Base-by-base conservation (phyloP, 2,888 invertebrate species). In the Seladonia tumulorum region DNA sequence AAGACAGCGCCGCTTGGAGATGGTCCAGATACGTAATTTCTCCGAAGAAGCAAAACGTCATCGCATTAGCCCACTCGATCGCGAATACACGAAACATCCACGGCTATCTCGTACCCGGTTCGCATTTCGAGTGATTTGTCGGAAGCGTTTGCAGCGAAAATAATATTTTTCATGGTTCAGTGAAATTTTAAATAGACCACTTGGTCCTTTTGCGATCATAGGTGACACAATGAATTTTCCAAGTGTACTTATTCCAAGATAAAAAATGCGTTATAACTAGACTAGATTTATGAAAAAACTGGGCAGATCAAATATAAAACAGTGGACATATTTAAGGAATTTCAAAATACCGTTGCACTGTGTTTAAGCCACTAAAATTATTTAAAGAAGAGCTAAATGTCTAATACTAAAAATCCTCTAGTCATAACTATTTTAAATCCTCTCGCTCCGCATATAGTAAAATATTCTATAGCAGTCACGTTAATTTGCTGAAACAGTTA, bases 1-100 rank as follows among this genome's bases (percentile, higher is more conserved):
- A 49, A 57, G 45, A 49, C 49, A 76, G 18, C 10, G 63, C 39
- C 73, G 47, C n/a, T 66, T 45, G 63, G 47, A 63, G 72, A 2
- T 72, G 57, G 35, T 66, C 53, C 72, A 76, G 16, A n/a, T 29
- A 45, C 22, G 66, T 76, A 57, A 81, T 66, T 81, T 63, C 53
- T 76, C 60, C 53, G 25, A 82, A 73, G 73, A 73, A 73, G 53
- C n/a, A 22, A 29, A 83, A 81, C 66, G 71, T 76, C 68, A 12
- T 22, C 39, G 68, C n/a, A 12, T 68, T 18, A n/a, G 22, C 0
- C 42, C n/a, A 42, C 39, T 39, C 68, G 68, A 42, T 68, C 68
- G 63, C 29, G 7, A 29, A 63, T 25, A 25, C 60, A 60, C 25
- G 14, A 60, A 12, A 12, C 63, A 63, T 29, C 63, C 25, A 63